Evolutionary conservation across 2,888 invertebrate genomes (phyloP).

Genomic region (Trypoxylon attenuatum): DNA sequence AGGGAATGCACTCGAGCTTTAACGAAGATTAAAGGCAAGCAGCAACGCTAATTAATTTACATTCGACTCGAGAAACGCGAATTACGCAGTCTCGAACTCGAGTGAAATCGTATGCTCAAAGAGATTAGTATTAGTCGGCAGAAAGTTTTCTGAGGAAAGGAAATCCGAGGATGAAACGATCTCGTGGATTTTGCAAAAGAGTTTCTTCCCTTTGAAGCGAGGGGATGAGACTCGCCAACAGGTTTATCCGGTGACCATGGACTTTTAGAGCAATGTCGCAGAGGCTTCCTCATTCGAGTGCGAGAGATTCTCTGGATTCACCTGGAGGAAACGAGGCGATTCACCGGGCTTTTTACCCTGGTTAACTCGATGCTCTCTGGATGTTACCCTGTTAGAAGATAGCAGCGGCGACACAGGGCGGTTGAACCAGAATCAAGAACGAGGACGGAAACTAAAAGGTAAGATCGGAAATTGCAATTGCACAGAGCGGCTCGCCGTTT

Average conservation of each 20-base stretch:
- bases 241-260: not conserved
- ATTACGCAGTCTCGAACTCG: too few species aligned
- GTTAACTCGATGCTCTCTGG: not conserved
- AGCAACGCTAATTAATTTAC: too few species aligned
- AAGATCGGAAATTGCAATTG: slow-evolving; percentile 26
- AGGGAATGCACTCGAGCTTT: too few species aligned
- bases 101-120: too few species aligned
- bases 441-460: slow-evolving; percentile 20
- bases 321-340: slow-evolving; percentile 42
- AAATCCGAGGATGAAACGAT: slow-evolving; percentile 1
- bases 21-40: too few species aligned
- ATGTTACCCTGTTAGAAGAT: not conserved
- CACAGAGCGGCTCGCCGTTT: slow-evolving; percentile 13
- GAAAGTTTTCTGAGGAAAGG: too few species aligned
- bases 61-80: too few species aligned
- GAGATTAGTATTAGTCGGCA: too few species aligned
- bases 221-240: not conserved
- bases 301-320: slow-evolving; percentile 33
- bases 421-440: slow-evolving; percentile 14
- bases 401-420: not conserved
- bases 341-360: slow-evolving; percentile 33
- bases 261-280: not conserved
- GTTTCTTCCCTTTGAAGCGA: not conserved
- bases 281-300: slow-evolving; percentile 43
- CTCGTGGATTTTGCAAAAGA: not conserved